A percentile compares a stretch with the other conserved stretches of the same genome.
Evolutionary conservation across 2,888 invertebrate genomes (phyloP).

Genomic region (Drepanosiphum platanoidis): DNA sequence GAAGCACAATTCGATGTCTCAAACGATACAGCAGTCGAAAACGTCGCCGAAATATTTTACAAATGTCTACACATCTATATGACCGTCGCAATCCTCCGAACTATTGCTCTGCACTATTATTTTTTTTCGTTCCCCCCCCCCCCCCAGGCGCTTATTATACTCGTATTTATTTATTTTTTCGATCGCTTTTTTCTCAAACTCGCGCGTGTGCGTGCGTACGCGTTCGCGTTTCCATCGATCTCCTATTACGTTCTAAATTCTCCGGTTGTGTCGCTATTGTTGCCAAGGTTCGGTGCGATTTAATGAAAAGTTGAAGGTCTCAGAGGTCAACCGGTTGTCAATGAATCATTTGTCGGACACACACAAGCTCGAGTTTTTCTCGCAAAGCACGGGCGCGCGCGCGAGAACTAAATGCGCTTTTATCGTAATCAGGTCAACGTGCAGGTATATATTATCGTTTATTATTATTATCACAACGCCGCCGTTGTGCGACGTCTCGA

Average conservation of each 20-base stretch:
- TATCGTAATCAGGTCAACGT: constrained; percentile 55
- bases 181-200: too few species aligned
- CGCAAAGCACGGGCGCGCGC: neutral
- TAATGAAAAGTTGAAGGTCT: constrained; percentile 60
- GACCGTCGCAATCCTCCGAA: too few species aligned
- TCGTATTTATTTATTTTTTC: too few species aligned
- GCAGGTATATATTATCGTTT: neutral
- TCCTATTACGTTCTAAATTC: constrained; percentile 56
- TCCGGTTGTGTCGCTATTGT: constrained; percentile 22
- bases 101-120: too few species aligned
- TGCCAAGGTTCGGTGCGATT: constrained; percentile 49
- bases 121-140: too few species aligned
- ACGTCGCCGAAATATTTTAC: too few species aligned
- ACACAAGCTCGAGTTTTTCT: neutral
- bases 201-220: too few species aligned
- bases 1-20: too few species aligned
- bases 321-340: constrained; percentile 59
- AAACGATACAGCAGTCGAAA: too few species aligned
- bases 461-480: neutral
- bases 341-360: constrained; percentile 57
- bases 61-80: too few species aligned
- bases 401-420: constrained; percentile 27
- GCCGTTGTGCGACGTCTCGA: neutral
- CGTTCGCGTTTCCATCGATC: constrained; percentile 30
- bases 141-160: too few species aligned